phyloP scores from a whole-genome alignment of 2,797 vertebrate species.

The Crotalus adamanteus region DNA sequence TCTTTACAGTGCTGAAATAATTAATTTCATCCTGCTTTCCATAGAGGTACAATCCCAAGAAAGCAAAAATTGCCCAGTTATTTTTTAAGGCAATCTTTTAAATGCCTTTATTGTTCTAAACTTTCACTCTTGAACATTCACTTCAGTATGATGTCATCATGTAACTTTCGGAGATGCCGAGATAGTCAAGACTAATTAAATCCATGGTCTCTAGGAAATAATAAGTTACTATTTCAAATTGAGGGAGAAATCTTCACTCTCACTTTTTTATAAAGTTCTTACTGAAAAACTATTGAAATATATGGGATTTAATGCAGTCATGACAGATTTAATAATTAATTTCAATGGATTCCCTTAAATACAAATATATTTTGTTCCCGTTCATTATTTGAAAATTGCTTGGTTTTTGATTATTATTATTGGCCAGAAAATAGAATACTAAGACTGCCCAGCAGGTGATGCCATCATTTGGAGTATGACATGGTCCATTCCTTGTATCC shows the following conservation, averaged over 20 bases:
- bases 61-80: slow-evolving; percentile 52
- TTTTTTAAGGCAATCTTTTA: slow-evolving; percentile 43
- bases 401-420: background rate
- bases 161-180: slow-evolving; percentile 34
- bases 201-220: slow-evolving; percentile 6
- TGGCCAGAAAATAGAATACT: background rate
- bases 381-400: background rate
- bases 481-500: background rate
- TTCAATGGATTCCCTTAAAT: background rate
- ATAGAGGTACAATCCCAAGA: slow-evolving; percentile 55
- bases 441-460: background rate
- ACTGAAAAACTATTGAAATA: background rate
- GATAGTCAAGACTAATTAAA: slow-evolving; percentile 26
- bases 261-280: background rate
- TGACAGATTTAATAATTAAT: background rate
- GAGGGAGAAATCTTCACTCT: background rate
- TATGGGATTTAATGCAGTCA: background rate
- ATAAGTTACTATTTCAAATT: slow-evolving; percentile 26
- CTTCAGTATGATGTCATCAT: slow-evolving; percentile 42
- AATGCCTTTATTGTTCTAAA: slow-evolving; percentile 28
- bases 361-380: background rate
- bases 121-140: slow-evolving; percentile 39
- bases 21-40: slow-evolving; percentile 70
- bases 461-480: background rate
- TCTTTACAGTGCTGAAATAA: slow-evolving; percentile 74